phyloP scores from a whole-genome alignment of 1,140 invertebrate species.

The Nasonia longicornis region DNA sequence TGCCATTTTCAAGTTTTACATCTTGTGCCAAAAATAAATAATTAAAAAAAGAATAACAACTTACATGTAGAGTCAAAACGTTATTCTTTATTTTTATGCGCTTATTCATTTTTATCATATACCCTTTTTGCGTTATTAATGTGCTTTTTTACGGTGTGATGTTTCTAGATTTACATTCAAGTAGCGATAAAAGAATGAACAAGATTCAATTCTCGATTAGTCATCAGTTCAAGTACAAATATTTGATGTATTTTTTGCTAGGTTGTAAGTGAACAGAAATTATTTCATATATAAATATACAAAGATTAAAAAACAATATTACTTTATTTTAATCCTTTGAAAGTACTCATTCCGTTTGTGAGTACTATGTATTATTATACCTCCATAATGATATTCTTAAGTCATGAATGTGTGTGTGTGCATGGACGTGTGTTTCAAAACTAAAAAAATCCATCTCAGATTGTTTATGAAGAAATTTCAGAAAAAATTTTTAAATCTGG shows the following conservation, averaged over 20 bases:
- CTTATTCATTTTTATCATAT: constrained; percentile 44
- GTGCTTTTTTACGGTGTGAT: constrained; percentile 44
- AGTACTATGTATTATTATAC: constrained; percentile 48
- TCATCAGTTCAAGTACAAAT: constrained; percentile 71
- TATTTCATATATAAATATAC: constrained; percentile 51
- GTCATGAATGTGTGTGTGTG: neutral
- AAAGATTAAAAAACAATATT: constrained; percentile 46
- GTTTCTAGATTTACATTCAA: constrained; percentile 45
- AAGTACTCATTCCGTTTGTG: constrained; percentile 57
- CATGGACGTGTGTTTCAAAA: neutral
- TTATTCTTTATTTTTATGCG: constrained; percentile 41
- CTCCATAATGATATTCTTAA: neutral
- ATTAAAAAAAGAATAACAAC: constrained; percentile 36
- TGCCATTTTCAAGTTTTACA: constrained; percentile 33
- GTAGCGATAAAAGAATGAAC: constrained; percentile 50
- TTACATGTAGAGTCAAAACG: constrained; percentile 25
- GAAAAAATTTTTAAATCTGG: neutral
- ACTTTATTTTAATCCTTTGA: constrained; percentile 63
- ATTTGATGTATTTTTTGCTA: constrained; percentile 68
- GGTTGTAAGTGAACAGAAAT: constrained; percentile 57
- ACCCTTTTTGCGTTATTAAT: constrained; percentile 41
- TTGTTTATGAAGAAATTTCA: neutral
- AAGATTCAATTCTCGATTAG: constrained; percentile 66
- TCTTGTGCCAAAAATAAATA: constrained; percentile 46
- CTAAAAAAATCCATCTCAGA: neutral